phyloP scores from a whole-genome alignment of 1,140 invertebrate genomes.

The Eulimnadia texana region DNA sequence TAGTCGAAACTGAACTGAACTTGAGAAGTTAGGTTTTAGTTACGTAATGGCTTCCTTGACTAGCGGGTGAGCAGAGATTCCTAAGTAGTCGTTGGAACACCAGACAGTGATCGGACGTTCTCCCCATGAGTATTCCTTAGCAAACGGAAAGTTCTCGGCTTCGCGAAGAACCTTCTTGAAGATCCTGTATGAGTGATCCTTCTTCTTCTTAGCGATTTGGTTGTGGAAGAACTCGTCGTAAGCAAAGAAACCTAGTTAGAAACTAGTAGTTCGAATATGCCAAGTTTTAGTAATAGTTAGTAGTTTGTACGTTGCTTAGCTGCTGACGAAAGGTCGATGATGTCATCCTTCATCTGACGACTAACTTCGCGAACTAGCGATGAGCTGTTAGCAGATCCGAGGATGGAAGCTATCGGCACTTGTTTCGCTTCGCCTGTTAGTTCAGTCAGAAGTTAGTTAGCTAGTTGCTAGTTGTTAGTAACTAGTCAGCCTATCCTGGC shows the following conservation, averaged over 20 bases:
- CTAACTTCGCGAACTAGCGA: neutral
- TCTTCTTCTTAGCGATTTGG: conserved; percentile 85
- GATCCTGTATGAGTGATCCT: conserved; percentile 89
- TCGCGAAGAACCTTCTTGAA: conserved; percentile 90
- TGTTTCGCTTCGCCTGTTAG: too few relatives aligned
- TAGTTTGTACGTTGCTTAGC: neutral
- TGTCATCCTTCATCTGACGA: neutral
- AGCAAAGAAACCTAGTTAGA: conserved; percentile 41
- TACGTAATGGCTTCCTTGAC: conserved; percentile 67
- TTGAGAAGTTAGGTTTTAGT: conserved; percentile 17
- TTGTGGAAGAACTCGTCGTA: conserved; percentile 84
- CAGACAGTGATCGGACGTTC: conserved; percentile 83
- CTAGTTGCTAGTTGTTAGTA: too few relatives aligned
- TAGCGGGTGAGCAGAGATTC: conserved; percentile 79
- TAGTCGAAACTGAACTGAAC: neutral
- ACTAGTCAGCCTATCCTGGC: too few relatives aligned
- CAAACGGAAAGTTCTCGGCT: conserved; percentile 69
- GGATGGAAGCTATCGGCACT: too few relatives aligned
- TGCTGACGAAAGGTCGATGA: neutral
- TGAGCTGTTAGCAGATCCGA: neutral
- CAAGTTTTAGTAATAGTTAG: neutral
- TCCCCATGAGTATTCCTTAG: conserved; percentile 62
- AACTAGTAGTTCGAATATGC: neutral
- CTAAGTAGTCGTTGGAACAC: conserved; percentile 97
- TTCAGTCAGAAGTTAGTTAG: too few relatives aligned